Evolutionary conservation across 2,797 vertebrate species (phyloP).

Genomic region (Hipposideros larvatus): DNA sequence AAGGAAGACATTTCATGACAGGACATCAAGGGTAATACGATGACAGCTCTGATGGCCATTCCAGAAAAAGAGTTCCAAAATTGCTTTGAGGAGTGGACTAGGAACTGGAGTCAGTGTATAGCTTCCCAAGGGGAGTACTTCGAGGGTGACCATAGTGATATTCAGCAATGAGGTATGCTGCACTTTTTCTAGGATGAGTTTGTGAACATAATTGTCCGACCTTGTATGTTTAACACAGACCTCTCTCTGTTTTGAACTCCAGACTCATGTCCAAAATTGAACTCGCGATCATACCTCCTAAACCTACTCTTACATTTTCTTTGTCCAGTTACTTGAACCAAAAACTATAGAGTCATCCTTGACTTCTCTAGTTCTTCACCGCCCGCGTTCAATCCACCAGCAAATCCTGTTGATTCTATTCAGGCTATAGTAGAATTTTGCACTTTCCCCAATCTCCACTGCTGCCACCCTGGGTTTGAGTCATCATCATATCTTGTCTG

Average conservation of each 20-base stretch:
- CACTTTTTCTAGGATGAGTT: too few species aligned
- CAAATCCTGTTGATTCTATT: not conserved
- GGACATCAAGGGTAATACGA: too few species aligned
- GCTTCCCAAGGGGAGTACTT: too few species aligned
- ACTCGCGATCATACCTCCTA: not conserved
- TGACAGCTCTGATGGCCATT: too few species aligned
- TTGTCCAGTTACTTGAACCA: not conserved
- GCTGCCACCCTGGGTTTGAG: not conserved
- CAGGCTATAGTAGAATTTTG: not conserved
- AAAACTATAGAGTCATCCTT: not conserved
- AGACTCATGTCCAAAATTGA: not conserved
- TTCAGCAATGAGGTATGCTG: too few species aligned
- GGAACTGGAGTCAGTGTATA: too few species aligned
- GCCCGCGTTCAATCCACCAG: not conserved
- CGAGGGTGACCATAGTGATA: too few species aligned
- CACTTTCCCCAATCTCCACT: not conserved
- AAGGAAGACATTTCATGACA: too few species aligned
- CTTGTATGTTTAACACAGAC: not conserved
- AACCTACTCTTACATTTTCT: slow-evolving; percentile 18
- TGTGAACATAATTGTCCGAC: too few species aligned
- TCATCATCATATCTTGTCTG: not conserved
- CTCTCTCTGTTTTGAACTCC: not conserved
- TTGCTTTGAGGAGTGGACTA: too few species aligned
- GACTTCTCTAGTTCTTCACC: not conserved
- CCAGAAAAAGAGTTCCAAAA: too few species aligned